phyloP scores from a whole-genome alignment of 2,797 vertebrate genomes.

The Amphiprion clarkii region DNA sequence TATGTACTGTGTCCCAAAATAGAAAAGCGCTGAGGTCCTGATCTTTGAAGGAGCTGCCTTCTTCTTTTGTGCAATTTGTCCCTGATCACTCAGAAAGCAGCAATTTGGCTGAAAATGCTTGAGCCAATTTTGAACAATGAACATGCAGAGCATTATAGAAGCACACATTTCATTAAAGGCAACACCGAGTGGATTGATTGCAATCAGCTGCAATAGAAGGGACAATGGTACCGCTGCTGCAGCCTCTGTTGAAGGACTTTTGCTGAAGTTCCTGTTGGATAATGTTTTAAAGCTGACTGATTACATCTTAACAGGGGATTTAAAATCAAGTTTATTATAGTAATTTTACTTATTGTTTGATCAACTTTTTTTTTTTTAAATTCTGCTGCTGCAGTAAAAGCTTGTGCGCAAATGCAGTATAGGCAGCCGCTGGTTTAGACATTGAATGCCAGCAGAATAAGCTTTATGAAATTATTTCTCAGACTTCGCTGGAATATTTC shows the following conservation, averaged over 20 bases:
- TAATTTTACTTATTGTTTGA: too few species aligned
- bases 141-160: neutral
- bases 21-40: slow-evolving; percentile 1
- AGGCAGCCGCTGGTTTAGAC: neutral
- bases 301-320: neutral
- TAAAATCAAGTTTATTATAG: too few species aligned
- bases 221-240: neutral
- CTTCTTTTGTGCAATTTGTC: neutral
- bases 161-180: neutral
- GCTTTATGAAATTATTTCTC: neutral
- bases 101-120: neutral
- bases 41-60: neutral
- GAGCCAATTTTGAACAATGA: too few species aligned
- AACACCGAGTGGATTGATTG: neutral
- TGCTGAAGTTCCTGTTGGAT: neutral
- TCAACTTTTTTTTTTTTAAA: too few species aligned
- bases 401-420: neutral
- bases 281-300: neutral
- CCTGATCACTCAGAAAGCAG: slow-evolving; percentile 11
- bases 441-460: neutral
- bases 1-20: neutral
- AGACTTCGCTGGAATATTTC: neutral
- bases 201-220: neutral
- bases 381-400: too few species aligned
- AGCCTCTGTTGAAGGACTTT: neutral